phyloP scores from a whole-genome alignment of 2,888 invertebrate species.

The Apocheima hispidaria region DNA sequence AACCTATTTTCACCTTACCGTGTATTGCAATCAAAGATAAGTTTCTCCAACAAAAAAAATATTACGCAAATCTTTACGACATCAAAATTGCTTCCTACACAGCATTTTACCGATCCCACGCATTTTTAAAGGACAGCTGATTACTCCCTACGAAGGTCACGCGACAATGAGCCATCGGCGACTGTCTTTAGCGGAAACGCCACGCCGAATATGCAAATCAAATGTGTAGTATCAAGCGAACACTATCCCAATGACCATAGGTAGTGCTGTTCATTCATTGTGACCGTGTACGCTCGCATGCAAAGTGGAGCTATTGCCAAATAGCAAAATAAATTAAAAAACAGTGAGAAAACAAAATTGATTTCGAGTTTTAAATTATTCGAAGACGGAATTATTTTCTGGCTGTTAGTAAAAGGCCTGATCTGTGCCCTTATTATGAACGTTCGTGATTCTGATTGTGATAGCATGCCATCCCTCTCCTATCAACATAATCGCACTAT shows the following conservation, averaged over 20 bases:
- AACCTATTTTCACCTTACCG: not conserved
- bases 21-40: conserved; percentile 4
- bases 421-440: too few species aligned
- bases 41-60: conserved; percentile 14
- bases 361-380: too few species aligned
- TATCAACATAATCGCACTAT: too few species aligned
- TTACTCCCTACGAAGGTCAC: conserved; percentile 71
- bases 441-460: too few species aligned
- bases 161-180: conserved; percentile 66
- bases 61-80: conserved; percentile 54
- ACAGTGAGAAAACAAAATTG: too few species aligned
- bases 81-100: conserved; percentile 58
- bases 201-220: conserved; percentile 78
- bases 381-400: too few species aligned
- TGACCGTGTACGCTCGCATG: conserved; percentile 63
- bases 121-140: conserved; percentile 55
- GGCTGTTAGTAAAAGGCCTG: too few species aligned
- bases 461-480: too few species aligned
- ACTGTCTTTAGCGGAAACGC: conserved; percentile 75
- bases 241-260: conserved; percentile 61
- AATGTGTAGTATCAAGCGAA: conserved; percentile 56
- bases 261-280: conserved; percentile 79
- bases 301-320: conserved; percentile 19
- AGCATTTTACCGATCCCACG: conserved; percentile 64
- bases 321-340: not conserved